These are phyloP conservation scores for Odontophorus gujanensis DNA, from an alignment of 2,113 vertebrate species.

Conservation along the genomic window DNA sequence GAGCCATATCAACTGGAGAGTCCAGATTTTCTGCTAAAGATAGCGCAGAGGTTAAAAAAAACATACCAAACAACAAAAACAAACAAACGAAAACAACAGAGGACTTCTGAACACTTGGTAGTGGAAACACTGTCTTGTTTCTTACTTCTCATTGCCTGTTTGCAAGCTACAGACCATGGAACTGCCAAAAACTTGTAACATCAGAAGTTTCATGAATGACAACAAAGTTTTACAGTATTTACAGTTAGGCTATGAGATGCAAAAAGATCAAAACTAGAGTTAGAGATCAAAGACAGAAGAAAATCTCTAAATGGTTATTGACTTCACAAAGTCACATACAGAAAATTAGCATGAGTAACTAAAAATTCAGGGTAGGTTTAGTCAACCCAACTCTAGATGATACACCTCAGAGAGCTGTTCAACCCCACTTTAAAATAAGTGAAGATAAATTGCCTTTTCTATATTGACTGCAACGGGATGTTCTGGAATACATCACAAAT, in stretches of 20 bases:
- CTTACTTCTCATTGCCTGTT: background rate
- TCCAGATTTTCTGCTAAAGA: background rate
- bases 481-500: rapidly evolving
- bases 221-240: background rate
- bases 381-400: background rate
- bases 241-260: background rate
- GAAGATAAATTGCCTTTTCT: background rate
- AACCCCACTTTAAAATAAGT: background rate
- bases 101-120: background rate
- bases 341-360: background rate
- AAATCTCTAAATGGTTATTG: background rate
- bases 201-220: background rate
- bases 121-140: background rate
- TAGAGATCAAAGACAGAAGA: background rate
- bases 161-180: background rate
- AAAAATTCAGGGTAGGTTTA: background rate
- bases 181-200: background rate
- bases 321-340: background rate
- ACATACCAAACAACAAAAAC: background rate
- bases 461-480: background rate
- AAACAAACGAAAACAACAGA: no score
- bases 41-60: background rate
- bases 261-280: background rate
- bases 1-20: background rate
- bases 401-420: background rate